Conservation (phyloP, 2,888 invertebrate genomes). For the Eupithecia inturbata region DNA sequence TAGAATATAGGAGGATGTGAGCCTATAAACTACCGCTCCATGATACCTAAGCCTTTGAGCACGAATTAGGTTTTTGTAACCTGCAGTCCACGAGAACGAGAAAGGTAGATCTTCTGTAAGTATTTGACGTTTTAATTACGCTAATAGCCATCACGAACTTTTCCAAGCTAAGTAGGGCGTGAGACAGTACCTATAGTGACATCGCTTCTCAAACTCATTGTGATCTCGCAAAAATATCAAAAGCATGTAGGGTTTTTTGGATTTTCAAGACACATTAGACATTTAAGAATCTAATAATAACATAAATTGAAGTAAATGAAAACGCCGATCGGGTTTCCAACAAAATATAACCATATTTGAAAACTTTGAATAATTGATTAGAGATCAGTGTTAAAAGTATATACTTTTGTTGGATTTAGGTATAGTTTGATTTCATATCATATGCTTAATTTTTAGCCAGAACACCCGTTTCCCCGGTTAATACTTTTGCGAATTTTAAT, state of each 20-base stretch:
- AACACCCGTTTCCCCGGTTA: neutral
- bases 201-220: slow-evolving; percentile 57
- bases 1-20: no score
- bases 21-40: neutral
- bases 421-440: neutral
- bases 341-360: neutral
- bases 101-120: slow-evolving; percentile 62
- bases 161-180: slow-evolving; percentile 75
- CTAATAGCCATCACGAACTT: slow-evolving; percentile 77
- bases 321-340: neutral
- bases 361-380: neutral
- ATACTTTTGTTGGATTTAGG: neutral
- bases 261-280: neutral
- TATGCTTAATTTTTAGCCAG: neutral
- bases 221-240: slow-evolving; percentile 6
- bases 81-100: slow-evolving; percentile 51
- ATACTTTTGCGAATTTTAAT: neutral
- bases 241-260: neutral
- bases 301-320: neutral
- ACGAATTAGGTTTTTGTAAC: neutral
- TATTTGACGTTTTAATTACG: slow-evolving; percentile 79
- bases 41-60: neutral
- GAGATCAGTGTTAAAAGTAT: neutral
- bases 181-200: slow-evolving; percentile 67
- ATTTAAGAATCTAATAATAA: neutral